Conservation (phyloP, 2,113 vertebrate genomes). For the Gorilla gorilla region DNA sequence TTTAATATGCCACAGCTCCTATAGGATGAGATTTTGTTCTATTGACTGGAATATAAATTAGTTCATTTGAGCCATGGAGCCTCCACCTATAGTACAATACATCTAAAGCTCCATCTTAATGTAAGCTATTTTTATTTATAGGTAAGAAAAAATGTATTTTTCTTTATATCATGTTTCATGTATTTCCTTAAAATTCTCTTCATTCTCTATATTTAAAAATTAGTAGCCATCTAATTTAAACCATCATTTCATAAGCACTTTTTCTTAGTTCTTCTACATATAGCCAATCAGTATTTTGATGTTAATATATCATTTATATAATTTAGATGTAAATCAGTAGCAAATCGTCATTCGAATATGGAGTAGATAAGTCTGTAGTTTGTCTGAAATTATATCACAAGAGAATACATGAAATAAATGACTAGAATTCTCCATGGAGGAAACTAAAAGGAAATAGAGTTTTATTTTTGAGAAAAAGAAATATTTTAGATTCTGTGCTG, state of each 20-base stretch:
- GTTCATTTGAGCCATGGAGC: not conserved
- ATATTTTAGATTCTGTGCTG: not conserved
- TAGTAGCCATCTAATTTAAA: not conserved
- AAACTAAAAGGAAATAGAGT: not conserved
- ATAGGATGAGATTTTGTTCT: constrained; percentile 1
- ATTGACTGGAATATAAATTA: not conserved
- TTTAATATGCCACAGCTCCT: constrained; percentile 49
- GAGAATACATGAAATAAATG: not conserved
- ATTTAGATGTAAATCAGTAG: not conserved
- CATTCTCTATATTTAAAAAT: constrained; percentile 54
- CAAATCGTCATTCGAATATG: not conserved
- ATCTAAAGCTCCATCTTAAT: not conserved
- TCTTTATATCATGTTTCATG: not conserved
- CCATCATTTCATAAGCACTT: not conserved
- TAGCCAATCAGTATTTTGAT: not conserved
- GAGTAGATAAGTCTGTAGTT: not conserved
- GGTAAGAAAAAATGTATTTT: not conserved
- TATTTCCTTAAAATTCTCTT: constrained; percentile 30
- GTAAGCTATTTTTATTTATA: not conserved
- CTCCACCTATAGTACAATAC: not conserved
- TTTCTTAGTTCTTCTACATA: not conserved
- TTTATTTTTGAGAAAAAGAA: not conserved
- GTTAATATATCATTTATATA: not conserved
- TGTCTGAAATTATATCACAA: not conserved
- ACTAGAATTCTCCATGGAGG: not conserved